These are phyloP conservation scores for Pandion haliaetus DNA, from an alignment of 2,113 vertebrate genomes.

Conservation along the genomic window DNA sequence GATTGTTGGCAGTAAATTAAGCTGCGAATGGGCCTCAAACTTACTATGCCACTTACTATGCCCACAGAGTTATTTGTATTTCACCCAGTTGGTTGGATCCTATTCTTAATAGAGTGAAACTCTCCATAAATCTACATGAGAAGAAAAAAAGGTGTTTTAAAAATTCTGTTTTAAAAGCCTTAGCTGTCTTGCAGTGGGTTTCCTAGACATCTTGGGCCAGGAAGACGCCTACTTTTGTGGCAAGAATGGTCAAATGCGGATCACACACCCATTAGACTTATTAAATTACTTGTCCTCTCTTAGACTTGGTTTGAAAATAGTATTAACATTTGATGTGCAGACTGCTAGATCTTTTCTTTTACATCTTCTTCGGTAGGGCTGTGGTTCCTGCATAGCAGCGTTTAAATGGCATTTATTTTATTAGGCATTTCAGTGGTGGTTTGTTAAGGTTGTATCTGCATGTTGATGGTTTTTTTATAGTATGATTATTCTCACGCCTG, in stretches of 20 bases:
- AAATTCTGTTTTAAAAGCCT: neutral
- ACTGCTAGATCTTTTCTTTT: neutral
- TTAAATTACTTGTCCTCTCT: neutral
- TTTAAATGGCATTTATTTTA: neutral
- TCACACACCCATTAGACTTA: neutral
- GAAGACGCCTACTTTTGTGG: neutral
- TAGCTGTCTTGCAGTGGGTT: neutral
- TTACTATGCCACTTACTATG: neutral
- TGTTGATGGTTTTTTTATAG: neutral
- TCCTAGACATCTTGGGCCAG: neutral
- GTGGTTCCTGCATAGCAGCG: neutral
- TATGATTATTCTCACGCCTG: neutral
- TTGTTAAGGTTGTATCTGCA: neutral
- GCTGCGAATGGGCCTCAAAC: neutral
- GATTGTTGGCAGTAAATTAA: slow-evolving; percentile 12
- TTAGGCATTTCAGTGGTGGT: neutral
- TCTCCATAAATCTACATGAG: neutral
- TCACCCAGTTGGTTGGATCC: neutral
- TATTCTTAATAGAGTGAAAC: neutral
- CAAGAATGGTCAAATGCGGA: neutral
- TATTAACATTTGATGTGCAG: neutral
- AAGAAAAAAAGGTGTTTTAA: neutral
- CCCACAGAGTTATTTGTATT: neutral
- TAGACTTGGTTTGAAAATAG: slow-evolving; percentile 11
- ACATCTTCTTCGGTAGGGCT: neutral